Evolutionary conservation across 2,797 vertebrate genomes (phyloP), one percentile per base, ranked within the genome.

Genomic region (Tachyglossus aculeatus): DNA sequence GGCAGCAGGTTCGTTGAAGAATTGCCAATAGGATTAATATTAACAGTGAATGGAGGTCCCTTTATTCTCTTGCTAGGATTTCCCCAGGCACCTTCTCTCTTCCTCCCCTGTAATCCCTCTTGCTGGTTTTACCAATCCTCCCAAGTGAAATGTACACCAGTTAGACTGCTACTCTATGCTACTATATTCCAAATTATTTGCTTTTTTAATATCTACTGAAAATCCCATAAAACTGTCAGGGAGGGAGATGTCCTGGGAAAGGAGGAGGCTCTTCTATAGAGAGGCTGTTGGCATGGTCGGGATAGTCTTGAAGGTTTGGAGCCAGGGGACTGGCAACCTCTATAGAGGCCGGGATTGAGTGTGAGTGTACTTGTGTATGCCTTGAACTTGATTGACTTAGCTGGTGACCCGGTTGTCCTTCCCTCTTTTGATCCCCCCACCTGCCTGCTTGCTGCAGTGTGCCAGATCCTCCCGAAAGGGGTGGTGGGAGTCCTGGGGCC

Each of bases 391-490:
- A 15, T 39, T 4, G 5, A 5, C 18, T 41, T 78, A 31, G 75
- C 29, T 7, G 32, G 25, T 65, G 21, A 84, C 0, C 1, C 33
- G 0, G 33, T 5, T 71, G 83, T 86, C 61, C 52, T 84, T 69
- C 68, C 51, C 25, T 38, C 52, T 32, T 47, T 25, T 39, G 37
- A 47, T 36, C 5, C 12, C 13, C 36, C 58, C 77, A 45, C 60
- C 15, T 69, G 65, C 40, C 77, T n/a, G 45, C 50, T 5, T 15
- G 27, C 60, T 64, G 19, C 92, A 99, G 98, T 98, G 96, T 99
- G 98, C 92, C 98, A 99, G 90, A 99, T 99, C 78, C 96, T 99
- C 87, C 97, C 96, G 31, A 99, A 99, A 90, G 98, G 97, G 1
- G 97, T 99, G 66, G 96, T 99, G 11, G 97, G 96, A 0, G 97